Percentiles rank a stretch among this genome's conserved stretches.
Conservation (phyloP, 30 jellyfish, hydroid and myxozoan genomes). For the Calvadosia cruxmelitensis region DNA sequence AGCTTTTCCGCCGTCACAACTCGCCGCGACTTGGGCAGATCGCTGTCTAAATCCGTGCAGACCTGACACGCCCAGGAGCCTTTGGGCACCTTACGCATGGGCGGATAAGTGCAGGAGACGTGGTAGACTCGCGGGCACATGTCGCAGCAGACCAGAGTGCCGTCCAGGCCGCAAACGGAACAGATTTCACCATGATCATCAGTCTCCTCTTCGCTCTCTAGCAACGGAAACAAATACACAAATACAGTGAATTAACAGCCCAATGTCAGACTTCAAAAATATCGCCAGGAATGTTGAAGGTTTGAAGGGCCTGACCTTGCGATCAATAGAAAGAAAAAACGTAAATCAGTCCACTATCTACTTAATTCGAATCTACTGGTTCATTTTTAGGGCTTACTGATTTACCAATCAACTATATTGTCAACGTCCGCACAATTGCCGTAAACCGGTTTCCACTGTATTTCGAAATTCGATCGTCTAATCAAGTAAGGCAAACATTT, state of each 20-base stretch:
- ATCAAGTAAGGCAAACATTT: too few species aligned
- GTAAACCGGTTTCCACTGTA: too few species aligned
- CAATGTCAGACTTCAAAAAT: too few species aligned
- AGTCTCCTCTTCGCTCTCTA: constrained; percentile 21
- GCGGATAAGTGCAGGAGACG: constrained; percentile 67
- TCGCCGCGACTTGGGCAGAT: constrained; percentile 67
- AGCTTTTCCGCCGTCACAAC: constrained; percentile 56
- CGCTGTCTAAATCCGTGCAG: constrained; percentile 73
- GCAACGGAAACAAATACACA: not conserved
- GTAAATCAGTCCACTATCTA: too few species aligned
- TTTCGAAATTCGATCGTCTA: too few species aligned
- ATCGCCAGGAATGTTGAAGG: too few species aligned
- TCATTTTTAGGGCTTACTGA: too few species aligned
- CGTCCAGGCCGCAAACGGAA: constrained; percentile 61
- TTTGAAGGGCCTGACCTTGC: too few species aligned
- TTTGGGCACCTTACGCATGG: constrained; percentile 68
- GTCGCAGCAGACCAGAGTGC: constrained; percentile 82
- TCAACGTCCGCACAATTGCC: too few species aligned
- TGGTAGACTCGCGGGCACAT: constrained; percentile 76
- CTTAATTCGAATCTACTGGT: too few species aligned
- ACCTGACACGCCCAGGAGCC: constrained; percentile 92
- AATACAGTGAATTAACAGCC: not conserved
- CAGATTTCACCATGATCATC: constrained; percentile 75
- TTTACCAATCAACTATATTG: too few species aligned
- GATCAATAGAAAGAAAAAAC: too few species aligned